phyloP scores from a whole-genome alignment of 2,888 invertebrate genomes.

The Rhingia campestris region DNA sequence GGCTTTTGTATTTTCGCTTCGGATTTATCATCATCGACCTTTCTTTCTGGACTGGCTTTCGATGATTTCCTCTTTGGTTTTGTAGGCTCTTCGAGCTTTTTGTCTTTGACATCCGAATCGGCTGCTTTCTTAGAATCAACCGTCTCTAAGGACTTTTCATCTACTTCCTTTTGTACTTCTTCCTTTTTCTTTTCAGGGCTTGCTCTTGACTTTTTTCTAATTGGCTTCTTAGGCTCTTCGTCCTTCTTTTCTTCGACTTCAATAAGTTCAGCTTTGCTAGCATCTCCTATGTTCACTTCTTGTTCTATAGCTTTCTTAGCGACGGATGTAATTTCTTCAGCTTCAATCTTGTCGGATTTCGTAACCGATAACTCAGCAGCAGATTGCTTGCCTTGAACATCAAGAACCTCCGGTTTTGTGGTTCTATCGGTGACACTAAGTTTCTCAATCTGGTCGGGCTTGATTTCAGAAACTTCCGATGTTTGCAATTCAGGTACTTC shows the following conservation, averaged over 20 bases:
- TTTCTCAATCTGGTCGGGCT: background rate
- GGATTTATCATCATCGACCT: background rate
- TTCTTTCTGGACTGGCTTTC: slow-evolving; percentile 17
- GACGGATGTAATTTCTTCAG: background rate
- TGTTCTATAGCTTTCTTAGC: slow-evolving; percentile 2
- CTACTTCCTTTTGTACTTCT: background rate
- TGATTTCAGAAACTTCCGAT: background rate
- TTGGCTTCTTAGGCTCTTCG: background rate
- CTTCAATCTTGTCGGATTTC: slow-evolving; percentile 27
- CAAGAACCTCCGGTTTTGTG: background rate
- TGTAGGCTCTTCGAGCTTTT: background rate
- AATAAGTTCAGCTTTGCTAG: background rate
- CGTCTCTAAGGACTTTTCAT: background rate
- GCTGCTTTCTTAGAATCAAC: background rate
- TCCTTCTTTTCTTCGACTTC: slow-evolving; percentile 3
- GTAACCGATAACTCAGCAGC: background rate
- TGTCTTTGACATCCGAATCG: background rate
- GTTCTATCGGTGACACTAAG: background rate
- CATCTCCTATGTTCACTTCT: background rate
- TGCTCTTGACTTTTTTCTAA: slow-evolving; percentile 38
- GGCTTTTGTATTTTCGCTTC: no score
- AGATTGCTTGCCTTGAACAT: background rate
- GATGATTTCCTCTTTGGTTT: slow-evolving; percentile 15
- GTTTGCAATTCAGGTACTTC: background rate
- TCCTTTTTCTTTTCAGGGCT: slow-evolving; percentile 31